These are phyloP conservation scores for Pachypsylla venusta DNA, from an alignment of 1,140 invertebrate species.

Conservation along the genomic window DNA sequence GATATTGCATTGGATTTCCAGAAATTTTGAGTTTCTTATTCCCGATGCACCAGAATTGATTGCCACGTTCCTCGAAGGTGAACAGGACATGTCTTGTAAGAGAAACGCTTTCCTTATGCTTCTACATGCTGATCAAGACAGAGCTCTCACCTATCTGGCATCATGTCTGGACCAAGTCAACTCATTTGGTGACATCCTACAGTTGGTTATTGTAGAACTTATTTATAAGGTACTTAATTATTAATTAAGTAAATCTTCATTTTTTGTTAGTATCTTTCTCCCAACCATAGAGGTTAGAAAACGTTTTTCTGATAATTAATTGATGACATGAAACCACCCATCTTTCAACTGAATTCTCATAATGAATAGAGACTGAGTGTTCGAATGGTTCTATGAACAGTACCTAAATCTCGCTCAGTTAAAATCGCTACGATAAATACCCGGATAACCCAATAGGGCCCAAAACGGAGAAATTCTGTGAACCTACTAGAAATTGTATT, in stretches of 20 bases:
- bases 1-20: no score
- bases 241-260: neutral
- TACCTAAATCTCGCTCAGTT: no score
- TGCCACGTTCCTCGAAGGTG: slow-evolving; percentile 83
- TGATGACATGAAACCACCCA: slow-evolving; percentile 1
- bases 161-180: slow-evolving; percentile 89
- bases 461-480: no score
- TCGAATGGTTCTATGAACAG: no score
- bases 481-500: no score
- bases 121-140: slow-evolving; percentile 87
- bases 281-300: neutral
- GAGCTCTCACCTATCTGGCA: slow-evolving; percentile 81
- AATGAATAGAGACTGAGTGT: no score
- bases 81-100: slow-evolving; percentile 98
- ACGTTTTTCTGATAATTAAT: neutral
- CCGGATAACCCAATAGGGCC: no score
- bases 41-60: slow-evolving; percentile 97
- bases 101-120: slow-evolving; percentile 99
- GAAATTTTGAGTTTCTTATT: slow-evolving; percentile 96
- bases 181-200: slow-evolving; percentile 92
- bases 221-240: slow-evolving; percentile 79
- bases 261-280: neutral
- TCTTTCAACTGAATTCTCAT: no score
- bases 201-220: slow-evolving; percentile 95
- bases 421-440: no score